Base-by-base conservation (phyloP, 2,113 vertebrate genomes). In the Tichodroma muraria region DNA sequence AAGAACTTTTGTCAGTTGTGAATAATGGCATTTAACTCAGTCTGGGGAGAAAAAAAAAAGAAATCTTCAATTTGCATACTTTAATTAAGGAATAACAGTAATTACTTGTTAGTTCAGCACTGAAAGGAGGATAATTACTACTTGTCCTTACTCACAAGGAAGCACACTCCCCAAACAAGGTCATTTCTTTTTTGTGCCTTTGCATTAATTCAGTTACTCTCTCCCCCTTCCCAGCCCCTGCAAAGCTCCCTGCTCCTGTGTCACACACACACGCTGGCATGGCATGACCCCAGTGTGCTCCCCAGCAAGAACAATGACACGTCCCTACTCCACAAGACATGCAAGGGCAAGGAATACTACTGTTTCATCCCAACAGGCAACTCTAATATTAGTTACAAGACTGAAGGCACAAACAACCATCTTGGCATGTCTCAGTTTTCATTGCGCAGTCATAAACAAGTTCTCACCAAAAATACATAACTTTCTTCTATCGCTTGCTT, bases 91-190 rank as follows among this genome's bases (percentile, higher is more conserved):
- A 93, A 83, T 91, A 95, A 96, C 93, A 97, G 93, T 95, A 94
- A 96, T 97, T 83, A 84, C 66, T 96, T 91, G 85, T 94, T 96
- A 94, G 93, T 83, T 96, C 93, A 91, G 82, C 89, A 53, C 60
- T 90, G 90, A 95, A 96, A 96, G 64, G 70, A 73, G 89, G 83
- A 96, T 98, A 98, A 98, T 98, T 96, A 95, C 37, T 53, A 93
- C 90, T 97, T 97, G 95, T 96, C 93, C 83, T 73, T 87, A 80
- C 96, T 94, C 60, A 78, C 63, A 95, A 87, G 90, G 95, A 96
- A 97, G 94, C 89, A 70, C 1, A 4, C 53, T 88, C 93, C 86
- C 89, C 8, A 63, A 97, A 97, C 93, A 96, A 96, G 94, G 93
- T 95, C 92, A 69, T 91, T 95, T 96, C 95, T 97, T 95, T 88